Evolutionary conservation across 2,113 vertebrate species (phyloP), one percentile per base, ranked within the genome.

Genomic region (Lates calcarifer): DNA sequence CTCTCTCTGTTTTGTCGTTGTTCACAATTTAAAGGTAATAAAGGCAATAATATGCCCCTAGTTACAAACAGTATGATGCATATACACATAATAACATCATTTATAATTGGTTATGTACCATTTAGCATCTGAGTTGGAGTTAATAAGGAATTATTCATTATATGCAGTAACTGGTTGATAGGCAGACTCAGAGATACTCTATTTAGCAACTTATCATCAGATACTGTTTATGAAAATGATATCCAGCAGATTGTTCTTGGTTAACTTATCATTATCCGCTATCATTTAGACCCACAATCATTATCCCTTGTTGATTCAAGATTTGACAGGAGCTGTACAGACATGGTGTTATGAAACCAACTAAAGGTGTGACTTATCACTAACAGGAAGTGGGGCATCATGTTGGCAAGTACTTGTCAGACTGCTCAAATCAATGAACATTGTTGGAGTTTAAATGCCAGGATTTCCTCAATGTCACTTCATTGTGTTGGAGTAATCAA

Each of bases 361-460:
- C 29, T 14, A 24, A 41, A 68, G 37, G 33, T 58, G 53, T 9
- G 43, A 74, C 53, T 71, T 17, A 35, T 69, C 39, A 8, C n/a
- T 28, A 70, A 85, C 58, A 64, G 35, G 62, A 71, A 67, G 61
- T 49, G 37, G 11, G 56, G 39, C 33, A 65, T 74, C 31, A 67
- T 26, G 47, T 73, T 64, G 39, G 60, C 39, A 71, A 69, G 71
- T 33, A 72, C 55, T 79, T 75, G 86, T 75, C 78, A 78, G 35
- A 28, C 47, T 71, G 67, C 53, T 71, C 9, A 55, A 76, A 80
- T 80, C 39, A 77, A 77, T 56, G 51, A 60, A 60, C 66, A 56
- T 31, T 74, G 53, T 79, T 37, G 33, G 39, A 76, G 69, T 51
- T 60, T 28, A 82, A 88, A 88, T 87, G 84, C 79, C 83, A 80